Percentiles rank a stretch among this genome's conserved stretches.
Evolutionary conservation across 2,888 invertebrate species (phyloP).

Genomic region (Hetaerina titia): DNA sequence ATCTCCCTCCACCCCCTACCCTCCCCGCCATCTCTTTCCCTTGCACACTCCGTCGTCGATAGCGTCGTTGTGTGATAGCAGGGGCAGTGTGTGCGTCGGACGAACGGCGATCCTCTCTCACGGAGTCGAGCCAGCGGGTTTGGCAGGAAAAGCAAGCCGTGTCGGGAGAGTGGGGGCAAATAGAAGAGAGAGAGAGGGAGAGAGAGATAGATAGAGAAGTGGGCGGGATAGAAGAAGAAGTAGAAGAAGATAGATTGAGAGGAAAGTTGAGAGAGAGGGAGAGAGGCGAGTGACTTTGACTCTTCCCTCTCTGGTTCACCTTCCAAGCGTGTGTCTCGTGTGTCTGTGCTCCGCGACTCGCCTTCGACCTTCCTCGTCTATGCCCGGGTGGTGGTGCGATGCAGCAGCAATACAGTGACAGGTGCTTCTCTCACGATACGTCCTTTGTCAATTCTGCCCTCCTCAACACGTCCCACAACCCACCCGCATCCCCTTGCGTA

Average conservation of each 20-base stretch:
- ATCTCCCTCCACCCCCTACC: neutral
- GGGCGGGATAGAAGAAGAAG: neutral
- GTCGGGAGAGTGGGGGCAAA: neutral
- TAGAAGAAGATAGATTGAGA: neutral
- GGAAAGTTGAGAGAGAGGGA: neutral
- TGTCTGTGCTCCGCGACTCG: neutral
- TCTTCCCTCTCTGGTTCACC: slow-evolving; percentile 15
- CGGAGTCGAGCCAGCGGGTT: neutral
- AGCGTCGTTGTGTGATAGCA: slow-evolving; percentile 53
- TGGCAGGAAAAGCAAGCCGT: neutral
- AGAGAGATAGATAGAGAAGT: neutral
- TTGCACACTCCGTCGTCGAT: slow-evolving; percentile 34
- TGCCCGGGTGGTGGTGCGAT: slow-evolving; percentile 39
- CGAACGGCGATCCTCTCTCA: neutral
- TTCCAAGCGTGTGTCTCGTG: neutral
- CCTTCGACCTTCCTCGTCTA: slow-evolving; percentile 30
- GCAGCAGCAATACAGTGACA: slow-evolving; percentile 33
- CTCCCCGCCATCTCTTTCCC: neutral
- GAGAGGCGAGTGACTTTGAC: neutral
- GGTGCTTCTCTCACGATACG: slow-evolving; percentile 17
- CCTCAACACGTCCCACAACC: no score
- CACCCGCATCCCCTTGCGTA: neutral
- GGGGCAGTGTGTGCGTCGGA: slow-evolving; percentile 45
- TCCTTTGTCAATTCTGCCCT: neutral
- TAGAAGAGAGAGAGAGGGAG: neutral